Conservation (phyloP, 2,113 vertebrate genomes). For the Nematolebias whitei region DNA sequence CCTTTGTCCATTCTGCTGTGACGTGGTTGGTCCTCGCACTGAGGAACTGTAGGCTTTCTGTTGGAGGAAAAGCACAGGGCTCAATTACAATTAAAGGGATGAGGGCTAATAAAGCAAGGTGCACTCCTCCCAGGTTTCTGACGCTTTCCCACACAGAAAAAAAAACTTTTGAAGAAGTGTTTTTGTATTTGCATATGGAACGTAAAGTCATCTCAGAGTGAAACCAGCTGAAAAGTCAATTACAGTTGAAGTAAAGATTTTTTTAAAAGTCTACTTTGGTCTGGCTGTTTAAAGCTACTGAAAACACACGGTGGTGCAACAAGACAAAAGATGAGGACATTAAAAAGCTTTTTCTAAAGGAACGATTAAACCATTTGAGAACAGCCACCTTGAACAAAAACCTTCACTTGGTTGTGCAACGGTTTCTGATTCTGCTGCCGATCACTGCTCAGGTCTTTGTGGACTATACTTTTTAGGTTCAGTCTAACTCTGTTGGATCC, state of each 20-base stretch:
- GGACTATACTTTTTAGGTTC: too few relatives aligned
- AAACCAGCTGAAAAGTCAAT: neutral
- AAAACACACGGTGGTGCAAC: too few relatives aligned
- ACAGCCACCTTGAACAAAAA: neutral
- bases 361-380: neutral
- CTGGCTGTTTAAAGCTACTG: too few relatives aligned
- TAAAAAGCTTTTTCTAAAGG: neutral
- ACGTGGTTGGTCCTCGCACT: slow-evolving; percentile 79
- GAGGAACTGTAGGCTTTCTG: slow-evolving; percentile 93
- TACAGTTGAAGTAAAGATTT: too few relatives aligned
- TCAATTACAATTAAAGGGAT: neutral
- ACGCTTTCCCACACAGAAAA: neutral
- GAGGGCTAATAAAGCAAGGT: neutral
- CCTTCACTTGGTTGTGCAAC: neutral
- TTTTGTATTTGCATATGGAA: neutral
- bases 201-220: neutral
- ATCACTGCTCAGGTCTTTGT: too few relatives aligned
- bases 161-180: too few relatives aligned
- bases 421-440: neutral
- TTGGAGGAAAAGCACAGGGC: slow-evolving; percentile 16
- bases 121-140: neutral
- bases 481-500: too few relatives aligned
- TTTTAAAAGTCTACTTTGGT: neutral
- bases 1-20: slow-evolving; percentile 84
- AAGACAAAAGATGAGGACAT: neutral